These are phyloP conservation scores for Akabosia matsudoensis DNA, from an alignment of 1,140 invertebrate species.

Conservation along the genomic window DNA sequence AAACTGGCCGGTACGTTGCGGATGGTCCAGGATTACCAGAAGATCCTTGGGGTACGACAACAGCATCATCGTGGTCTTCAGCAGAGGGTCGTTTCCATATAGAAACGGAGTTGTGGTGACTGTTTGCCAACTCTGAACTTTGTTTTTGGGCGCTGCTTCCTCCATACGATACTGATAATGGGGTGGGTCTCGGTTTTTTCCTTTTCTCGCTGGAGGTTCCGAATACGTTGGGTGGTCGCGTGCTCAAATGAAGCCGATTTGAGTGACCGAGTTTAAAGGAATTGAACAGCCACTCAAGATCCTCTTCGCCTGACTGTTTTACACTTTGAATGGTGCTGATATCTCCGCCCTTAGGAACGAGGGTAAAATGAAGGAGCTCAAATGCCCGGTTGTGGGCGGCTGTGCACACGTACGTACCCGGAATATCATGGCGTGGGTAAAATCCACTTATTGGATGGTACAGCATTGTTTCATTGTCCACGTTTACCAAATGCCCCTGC, in stretches of 20 bases:
- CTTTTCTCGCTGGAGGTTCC: background rate
- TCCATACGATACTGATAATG: background rate
- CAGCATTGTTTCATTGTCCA: slow-evolving; percentile 28
- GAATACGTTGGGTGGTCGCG: background rate
- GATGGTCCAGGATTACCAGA: background rate
- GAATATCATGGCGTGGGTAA: slow-evolving; percentile 28
- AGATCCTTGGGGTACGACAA: background rate
- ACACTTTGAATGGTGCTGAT: background rate
- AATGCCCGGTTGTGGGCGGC: slow-evolving; percentile 2
- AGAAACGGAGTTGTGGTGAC: background rate
- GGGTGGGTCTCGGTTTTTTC: background rate
- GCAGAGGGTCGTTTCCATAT: background rate
- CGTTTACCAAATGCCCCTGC: slow-evolving; percentile 22
- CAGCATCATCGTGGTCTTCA: background rate
- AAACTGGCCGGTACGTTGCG: background rate
- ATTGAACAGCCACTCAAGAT: slow-evolving; percentile 13
- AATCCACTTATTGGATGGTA: slow-evolving; percentile 35
- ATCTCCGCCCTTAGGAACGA: background rate
- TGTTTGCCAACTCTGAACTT: background rate
- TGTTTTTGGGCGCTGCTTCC: background rate
- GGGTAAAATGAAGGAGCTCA: slow-evolving; percentile 28
- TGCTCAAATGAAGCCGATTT: background rate
- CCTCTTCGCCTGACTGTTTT: slow-evolving; percentile 3
- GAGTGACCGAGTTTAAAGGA: slow-evolving; percentile 9
- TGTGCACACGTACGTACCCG: slow-evolving; percentile 33